Evolutionary conservation across 1,140 invertebrate genomes (phyloP).

Genomic region (Sipha flava): DNA sequence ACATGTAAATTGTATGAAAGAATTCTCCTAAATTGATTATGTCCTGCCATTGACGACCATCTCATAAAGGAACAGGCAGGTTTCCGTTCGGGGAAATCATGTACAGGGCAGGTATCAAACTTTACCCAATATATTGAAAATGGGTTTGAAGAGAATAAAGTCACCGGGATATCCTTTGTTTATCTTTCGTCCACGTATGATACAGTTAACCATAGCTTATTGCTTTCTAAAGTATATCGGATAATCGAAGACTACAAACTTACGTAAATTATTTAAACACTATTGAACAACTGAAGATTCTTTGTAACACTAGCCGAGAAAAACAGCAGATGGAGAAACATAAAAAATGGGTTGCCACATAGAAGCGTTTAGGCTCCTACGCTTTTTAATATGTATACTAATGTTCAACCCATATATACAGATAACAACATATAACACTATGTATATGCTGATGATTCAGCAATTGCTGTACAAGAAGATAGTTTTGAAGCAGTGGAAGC

Average conservation of each 20-base stretch:
- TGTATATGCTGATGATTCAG: slow-evolving; percentile 37
- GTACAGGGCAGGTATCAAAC: slow-evolving; percentile 29
- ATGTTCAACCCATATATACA: slow-evolving; percentile 33
- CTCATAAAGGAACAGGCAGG: slow-evolving; percentile 33
- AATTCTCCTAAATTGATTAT: slow-evolving; percentile 28
- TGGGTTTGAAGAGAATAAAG: slow-evolving; percentile 21
- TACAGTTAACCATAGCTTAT: slow-evolving; percentile 27
- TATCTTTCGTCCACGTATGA: slow-evolving; percentile 33
- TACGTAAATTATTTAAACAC: background rate
- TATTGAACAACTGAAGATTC: slow-evolving; percentile 29
- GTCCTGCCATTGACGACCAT: background rate
- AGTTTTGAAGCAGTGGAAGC: slow-evolving; percentile 13
- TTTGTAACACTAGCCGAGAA: slow-evolving; percentile 25
- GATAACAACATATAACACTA: slow-evolving; percentile 23
- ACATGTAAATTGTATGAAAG: slow-evolving; percentile 33
- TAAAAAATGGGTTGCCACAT: slow-evolving; percentile 25
- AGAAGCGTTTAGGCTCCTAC: slow-evolving; percentile 1
- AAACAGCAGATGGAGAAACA: slow-evolving; percentile 32
- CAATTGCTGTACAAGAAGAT: slow-evolving; percentile 30
- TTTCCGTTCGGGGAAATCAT: slow-evolving; percentile 33
- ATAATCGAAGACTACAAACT: slow-evolving; percentile 5
- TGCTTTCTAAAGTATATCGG: slow-evolving; percentile 21
- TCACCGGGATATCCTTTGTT: slow-evolving; percentile 30
- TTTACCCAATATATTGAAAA: slow-evolving; percentile 34
- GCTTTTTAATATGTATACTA: slow-evolving; percentile 38